Evolutionary conservation across 2,797 vertebrate species (phyloP).

Genomic region (Botia kubotai): DNA sequence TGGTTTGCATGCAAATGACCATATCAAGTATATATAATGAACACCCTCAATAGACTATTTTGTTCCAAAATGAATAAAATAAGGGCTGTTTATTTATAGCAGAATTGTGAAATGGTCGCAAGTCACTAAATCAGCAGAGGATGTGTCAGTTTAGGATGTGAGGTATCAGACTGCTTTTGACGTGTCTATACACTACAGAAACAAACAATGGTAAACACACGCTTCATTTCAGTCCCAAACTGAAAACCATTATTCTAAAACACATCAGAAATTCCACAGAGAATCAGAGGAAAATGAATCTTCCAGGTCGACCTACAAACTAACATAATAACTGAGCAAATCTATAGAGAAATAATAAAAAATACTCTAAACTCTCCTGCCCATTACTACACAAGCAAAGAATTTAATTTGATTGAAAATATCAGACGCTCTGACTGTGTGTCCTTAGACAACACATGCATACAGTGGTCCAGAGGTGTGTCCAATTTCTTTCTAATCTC

Average conservation of each 20-base stretch:
- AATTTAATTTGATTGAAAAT: not conserved
- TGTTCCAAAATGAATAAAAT: not conserved
- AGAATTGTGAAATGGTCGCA: too few species aligned
- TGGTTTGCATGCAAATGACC: not conserved
- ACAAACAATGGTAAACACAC: not conserved
- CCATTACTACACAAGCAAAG: too few species aligned
- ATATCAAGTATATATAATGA: not conserved
- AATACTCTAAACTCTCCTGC: not conserved
- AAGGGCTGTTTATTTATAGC: not conserved
- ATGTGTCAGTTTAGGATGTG: too few species aligned
- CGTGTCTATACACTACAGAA: too few species aligned
- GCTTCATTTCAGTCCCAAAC: not conserved
- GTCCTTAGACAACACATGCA: constrained; percentile 10
- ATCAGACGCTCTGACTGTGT: not conserved
- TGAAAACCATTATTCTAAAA: not conserved
- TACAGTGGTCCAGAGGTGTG: constrained; percentile 12
- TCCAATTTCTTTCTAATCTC: constrained; percentile 36
- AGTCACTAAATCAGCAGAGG: too few species aligned
- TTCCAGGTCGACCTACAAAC: too few species aligned
- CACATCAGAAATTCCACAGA: too few species aligned
- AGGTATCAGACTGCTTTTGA: too few species aligned
- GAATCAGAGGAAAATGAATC: too few species aligned
- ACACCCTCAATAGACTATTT: not conserved
- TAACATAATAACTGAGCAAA: not conserved
- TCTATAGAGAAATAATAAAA: not conserved